Conservation (phyloP, 2,888 invertebrate genomes). For the Tholera decimalis region DNA sequence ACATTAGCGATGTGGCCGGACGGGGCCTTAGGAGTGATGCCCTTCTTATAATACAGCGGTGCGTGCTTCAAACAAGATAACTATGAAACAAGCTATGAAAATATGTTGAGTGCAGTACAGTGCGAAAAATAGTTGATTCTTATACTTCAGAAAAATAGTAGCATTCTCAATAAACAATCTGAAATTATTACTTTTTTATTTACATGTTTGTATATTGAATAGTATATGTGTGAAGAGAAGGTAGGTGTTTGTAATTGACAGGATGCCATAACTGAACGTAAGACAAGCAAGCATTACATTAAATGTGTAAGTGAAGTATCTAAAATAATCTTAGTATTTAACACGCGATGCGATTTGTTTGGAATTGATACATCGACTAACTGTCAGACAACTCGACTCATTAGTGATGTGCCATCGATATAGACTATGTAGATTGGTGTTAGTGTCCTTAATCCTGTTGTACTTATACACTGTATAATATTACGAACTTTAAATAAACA, state of each 20-base stretch:
- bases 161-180: constrained; percentile 86
- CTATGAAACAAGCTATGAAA: constrained; percentile 88
- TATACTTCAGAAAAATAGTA: constrained; percentile 88
- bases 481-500: constrained; percentile 56
- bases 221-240: constrained; percentile 77
- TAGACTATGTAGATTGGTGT: constrained; percentile 65
- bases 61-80: constrained; percentile 80
- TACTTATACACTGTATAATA: constrained; percentile 55
- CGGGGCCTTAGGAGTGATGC: constrained; percentile 78
- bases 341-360: constrained; percentile 67
- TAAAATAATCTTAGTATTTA: constrained; percentile 70
- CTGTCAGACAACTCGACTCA: constrained; percentile 40
- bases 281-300: constrained; percentile 64
- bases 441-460: constrained; percentile 65
- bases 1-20: constrained; percentile 80
- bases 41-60: constrained; percentile 77
- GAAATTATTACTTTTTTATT: constrained; percentile 87
- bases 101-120: constrained; percentile 86
- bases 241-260: constrained; percentile 81
- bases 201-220: constrained; percentile 87
- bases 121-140: constrained; percentile 85
- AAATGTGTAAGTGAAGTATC: constrained; percentile 64
- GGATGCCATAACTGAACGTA: constrained; percentile 64
- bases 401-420: constrained; percentile 49
- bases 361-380: constrained; percentile 50